Base-by-base conservation (phyloP, 2,888 invertebrate species). In the Hirtodrosophila histrioides region DNA sequence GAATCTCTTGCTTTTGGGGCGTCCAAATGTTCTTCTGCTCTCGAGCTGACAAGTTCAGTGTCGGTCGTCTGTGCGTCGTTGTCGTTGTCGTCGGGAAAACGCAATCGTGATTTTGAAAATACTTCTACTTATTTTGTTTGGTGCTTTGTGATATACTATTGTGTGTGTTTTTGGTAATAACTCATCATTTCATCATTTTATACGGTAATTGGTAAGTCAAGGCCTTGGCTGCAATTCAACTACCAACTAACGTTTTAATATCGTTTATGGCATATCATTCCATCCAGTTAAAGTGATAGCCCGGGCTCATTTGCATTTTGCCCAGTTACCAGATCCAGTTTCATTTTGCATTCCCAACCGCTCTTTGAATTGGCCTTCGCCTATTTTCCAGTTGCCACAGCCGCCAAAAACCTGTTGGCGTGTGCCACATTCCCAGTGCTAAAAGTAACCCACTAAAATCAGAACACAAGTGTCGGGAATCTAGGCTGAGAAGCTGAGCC, bases 21-120 rank as follows among this genome's bases (percentile, higher is more conserved):
- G 37, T 51, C 77, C 83, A 84, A 84, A 84, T 83, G 86, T 86
- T 84, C 83, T 80, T 73, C 69, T 74, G 76, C 83, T 75, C 65
- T 86, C 70, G 80, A 76, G 72, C 76, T 58, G 83, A 73, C 79
- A 80, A 75, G 84, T 84, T 83, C 78, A 71, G 55, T 56, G 71
- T 56, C 62, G 69, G 57, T 27, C 12, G 48, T 54, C 45, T 31
- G 31, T 44, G 56, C 46, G 54, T 37, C 17, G 27, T 54, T n/a
- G 17, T 29, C 35, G 33, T 41, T 17, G 35, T 29, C 27, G 41
- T 1, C 24, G n/a, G 11, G 17, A 31, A 31, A 31, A 8, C 9
- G 31, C 31, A 31, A 31, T 31, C 31, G 31, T 8, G 31, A 31
- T 9, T 31, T 9, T 5, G 1, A 4, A 31, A 31, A 31, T 31